Percentiles rank a stretch among this genome's conserved stretches.
Evolutionary conservation across 2,113 vertebrate genomes (phyloP).

Genomic region (Heteronetta atricapilla): DNA sequence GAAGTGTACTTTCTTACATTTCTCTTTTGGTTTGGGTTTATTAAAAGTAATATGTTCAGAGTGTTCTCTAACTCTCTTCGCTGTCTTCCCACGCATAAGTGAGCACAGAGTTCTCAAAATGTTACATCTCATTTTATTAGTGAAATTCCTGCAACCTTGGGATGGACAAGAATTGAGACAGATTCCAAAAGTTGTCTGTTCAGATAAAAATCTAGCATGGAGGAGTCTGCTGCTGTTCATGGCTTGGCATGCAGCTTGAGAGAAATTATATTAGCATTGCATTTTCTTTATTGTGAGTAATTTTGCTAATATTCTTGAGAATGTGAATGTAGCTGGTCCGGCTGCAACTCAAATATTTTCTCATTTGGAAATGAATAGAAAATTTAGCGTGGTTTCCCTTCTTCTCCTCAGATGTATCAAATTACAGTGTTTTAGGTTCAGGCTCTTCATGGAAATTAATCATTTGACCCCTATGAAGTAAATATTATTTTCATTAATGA

Average conservation of each 20-base stretch:
- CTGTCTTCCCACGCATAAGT: neutral
- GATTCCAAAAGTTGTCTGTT: neutral
- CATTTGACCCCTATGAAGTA: constrained; percentile 29
- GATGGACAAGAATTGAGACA: neutral
- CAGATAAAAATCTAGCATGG: neutral
- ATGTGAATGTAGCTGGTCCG: neutral
- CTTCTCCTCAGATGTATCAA: constrained; percentile 3
- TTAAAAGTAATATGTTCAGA: neutral
- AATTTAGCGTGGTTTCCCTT: constrained; percentile 27
- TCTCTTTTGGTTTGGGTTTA: neutral
- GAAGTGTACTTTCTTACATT: neutral
- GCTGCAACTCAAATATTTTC: neutral
- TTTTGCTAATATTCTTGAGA: neutral
- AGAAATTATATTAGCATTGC: neutral
- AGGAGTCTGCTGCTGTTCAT: neutral
- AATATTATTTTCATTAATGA: constrained; percentile 60
- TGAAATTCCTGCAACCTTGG: neutral
- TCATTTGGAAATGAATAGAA: neutral
- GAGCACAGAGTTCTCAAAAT: neutral
- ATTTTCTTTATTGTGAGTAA: neutral
- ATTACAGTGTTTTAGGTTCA: constrained; percentile 20
- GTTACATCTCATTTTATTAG: neutral
- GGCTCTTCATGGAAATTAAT: constrained; percentile 30
- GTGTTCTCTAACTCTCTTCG: neutral
- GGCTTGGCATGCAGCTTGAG: neutral